A percentile compares a stretch with the other conserved stretches of the same genome.
Conservation (phyloP, 2,797 vertebrate species). For the Hoplostethus atlanticus region DNA sequence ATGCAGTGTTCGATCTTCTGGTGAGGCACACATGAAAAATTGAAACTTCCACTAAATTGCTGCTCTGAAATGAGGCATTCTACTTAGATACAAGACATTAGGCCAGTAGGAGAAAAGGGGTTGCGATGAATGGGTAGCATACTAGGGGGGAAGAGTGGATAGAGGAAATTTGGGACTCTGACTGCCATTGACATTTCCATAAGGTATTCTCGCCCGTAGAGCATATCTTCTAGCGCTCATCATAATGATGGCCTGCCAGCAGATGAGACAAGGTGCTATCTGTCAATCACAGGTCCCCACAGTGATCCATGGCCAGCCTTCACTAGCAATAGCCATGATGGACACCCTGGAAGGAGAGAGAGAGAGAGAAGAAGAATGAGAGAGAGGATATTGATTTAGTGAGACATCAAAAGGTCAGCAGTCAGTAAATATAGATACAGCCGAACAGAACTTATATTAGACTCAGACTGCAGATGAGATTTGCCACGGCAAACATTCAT, state of each 20-base stretch:
- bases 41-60: conserved; percentile 36
- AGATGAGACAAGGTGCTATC: conserved; percentile 60
- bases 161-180: conserved; percentile 67
- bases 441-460: neutral
- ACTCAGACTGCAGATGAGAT: too few species aligned
- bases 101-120: conserved; percentile 29
- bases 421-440: conserved; percentile 46
- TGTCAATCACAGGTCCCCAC: conserved; percentile 69
- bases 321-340: conserved; percentile 58
- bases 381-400: conserved; percentile 47
- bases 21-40: conserved; percentile 25
- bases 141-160: conserved; percentile 51
- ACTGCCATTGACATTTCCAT: conserved; percentile 73
- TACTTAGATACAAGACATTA: conserved; percentile 50
- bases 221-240: conserved; percentile 51
- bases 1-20: conserved; percentile 16
- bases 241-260: conserved; percentile 71
- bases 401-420: conserved; percentile 54
- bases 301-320: conserved; percentile 54
- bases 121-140: conserved; percentile 62
- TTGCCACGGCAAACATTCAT: too few species aligned
- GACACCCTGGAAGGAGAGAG: conserved; percentile 64
- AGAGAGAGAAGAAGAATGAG: conserved; percentile 39
- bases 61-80: conserved; percentile 53
- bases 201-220: conserved; percentile 59